These are phyloP conservation scores for Tragelaphus eurycerus DNA, from an alignment of 2,797 vertebrate genomes.

Conservation along the genomic window DNA sequence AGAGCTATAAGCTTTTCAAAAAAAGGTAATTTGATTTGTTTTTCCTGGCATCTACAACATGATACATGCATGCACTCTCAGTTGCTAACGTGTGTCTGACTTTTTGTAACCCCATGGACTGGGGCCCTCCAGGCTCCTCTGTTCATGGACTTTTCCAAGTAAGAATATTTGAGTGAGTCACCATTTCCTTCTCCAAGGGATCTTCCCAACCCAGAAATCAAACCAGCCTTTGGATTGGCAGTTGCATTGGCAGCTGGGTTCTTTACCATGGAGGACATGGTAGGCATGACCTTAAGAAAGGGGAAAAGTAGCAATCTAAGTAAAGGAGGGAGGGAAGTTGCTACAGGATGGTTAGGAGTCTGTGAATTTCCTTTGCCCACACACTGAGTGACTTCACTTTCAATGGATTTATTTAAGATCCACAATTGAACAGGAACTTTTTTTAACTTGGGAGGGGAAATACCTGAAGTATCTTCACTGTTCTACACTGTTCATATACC, in stretches of 20 bases:
- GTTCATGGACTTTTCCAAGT: not conserved
- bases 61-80: not conserved
- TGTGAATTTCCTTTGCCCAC: not conserved
- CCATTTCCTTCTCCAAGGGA: not conserved
- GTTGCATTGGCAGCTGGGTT: not conserved
- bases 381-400: no score
- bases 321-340: not conserved
- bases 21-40: not conserved
- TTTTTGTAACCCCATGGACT: not conserved
- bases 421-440: not conserved
- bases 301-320: not conserved
- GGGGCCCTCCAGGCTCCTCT: not conserved
- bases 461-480: slow-evolving; percentile 63
- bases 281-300: not conserved
- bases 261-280: not conserved
- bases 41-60: not conserved
- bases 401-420: slow-evolving; percentile 43
- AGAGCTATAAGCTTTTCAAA: not conserved
- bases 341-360: not conserved
- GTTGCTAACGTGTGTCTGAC: not conserved
- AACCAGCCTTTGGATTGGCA: not conserved
- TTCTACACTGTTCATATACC: slow-evolving; percentile 63
- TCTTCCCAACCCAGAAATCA: not conserved
- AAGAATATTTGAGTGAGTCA: not conserved
- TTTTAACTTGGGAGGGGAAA: slow-evolving; percentile 62